These are phyloP conservation scores for Lithobates sylvaticus DNA, from an alignment of 2,797 vertebrate genomes.

Conservation along the genomic window DNA sequence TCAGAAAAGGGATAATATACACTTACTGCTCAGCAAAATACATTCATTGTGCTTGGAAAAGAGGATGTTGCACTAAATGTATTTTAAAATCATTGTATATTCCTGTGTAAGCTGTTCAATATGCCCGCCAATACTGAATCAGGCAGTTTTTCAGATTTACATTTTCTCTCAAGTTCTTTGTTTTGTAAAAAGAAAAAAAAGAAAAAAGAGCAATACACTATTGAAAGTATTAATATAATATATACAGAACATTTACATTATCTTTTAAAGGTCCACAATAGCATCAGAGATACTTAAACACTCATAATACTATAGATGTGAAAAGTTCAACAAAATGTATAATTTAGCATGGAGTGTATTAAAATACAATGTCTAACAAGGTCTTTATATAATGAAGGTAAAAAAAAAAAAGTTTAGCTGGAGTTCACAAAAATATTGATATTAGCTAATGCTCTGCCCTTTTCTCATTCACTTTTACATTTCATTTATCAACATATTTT, in stretches of 20 bases:
- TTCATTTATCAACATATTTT: conserved; percentile 46
- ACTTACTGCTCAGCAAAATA: too few relatives aligned
- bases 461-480: conserved; percentile 31
- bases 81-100: too few relatives aligned
- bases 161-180: too few relatives aligned
- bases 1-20: too few relatives aligned
- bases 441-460: conserved; percentile 25
- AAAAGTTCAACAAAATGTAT: background rate
- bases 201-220: background rate
- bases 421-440: conserved; percentile 24
- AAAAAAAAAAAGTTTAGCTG: background rate
- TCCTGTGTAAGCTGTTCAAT: too few relatives aligned
- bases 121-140: too few relatives aligned
- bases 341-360: background rate
- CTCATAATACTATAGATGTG: background rate
- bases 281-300: background rate
- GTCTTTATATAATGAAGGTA: conserved; percentile 31
- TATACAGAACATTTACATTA: background rate
- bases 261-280: background rate
- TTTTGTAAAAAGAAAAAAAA: background rate
- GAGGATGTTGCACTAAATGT: too few relatives aligned
- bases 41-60: too few relatives aligned
- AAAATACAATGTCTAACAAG: conserved; percentile 18
- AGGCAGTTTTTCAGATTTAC: too few relatives aligned
- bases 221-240: background rate